Base-by-base conservation (phyloP, 2,888 invertebrate genomes). In the Coelinius sp. region DNA sequence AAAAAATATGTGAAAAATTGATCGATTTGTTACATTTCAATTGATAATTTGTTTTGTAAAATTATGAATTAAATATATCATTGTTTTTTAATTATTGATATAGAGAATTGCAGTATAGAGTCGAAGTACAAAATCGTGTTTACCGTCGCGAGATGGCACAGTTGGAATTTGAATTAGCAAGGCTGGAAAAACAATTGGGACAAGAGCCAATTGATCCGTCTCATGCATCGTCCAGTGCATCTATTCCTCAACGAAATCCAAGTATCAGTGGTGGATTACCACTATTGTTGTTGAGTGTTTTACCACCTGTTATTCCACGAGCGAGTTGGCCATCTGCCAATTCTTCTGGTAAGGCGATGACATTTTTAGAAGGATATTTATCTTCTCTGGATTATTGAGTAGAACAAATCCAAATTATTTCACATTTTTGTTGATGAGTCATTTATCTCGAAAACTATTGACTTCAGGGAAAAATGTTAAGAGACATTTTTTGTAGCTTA, bases 61-160 rank as follows among this genome's bases (percentile, higher is more conserved):
- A n/a, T n/a, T n/a, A n/a, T n/a, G n/a, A n/a, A n/a, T n/a, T n/a
- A n/a, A n/a, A n/a, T n/a, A n/a, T n/a, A n/a, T n/a, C n/a, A 65
- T 53, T 17, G 31, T 14, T 56, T 41, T 66, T 41, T 68, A 20
- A 35, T 64, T 7, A 6, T 25, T 64, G 41, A 35, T 10, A 64
- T 44, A 83, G 85, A 78, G 97, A 97, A 83, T 88, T 95, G 14
- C 93, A 94, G 82, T 95, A 95, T 86, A 90, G 97, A 71, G 94
- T 96, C 59, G 96, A 97, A 87, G 95, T 97, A 67, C 97, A 97
- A 88, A 97, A 97, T 88, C 92, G 94, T 78, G 97, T 96, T 4
- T 97, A 96, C 85, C 93, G 93, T 83, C 91, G 94, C 77, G 95
- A 97, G 86, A 92, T 97, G 77, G 92, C 93, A 7, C 92, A 93